Evolutionary conservation across 2,113 vertebrate species (phyloP).

Genomic region (Pseudorasbora parva): DNA sequence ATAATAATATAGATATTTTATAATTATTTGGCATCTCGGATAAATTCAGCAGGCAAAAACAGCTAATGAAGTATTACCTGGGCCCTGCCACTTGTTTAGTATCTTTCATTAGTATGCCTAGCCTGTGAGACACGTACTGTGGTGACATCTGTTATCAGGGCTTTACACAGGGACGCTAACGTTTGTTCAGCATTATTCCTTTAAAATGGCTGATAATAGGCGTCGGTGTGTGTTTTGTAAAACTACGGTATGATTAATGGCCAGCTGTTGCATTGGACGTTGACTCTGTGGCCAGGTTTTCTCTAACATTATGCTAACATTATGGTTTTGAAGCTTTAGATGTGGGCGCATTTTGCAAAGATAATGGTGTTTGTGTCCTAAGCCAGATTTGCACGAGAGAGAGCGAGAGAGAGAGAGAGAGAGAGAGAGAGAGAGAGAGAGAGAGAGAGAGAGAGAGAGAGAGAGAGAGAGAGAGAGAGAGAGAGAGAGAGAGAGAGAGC

Average conservation of each 20-base stretch:
- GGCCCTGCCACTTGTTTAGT: background rate
- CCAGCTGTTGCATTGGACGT: constrained; percentile 46
- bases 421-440: constrained; percentile 7
- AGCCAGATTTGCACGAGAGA: constrained; percentile 37
- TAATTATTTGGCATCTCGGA: background rate
- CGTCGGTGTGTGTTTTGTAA: constrained; percentile 40
- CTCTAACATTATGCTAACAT: constrained; percentile 24
- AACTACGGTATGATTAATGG: constrained; percentile 53
- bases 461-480: background rate
- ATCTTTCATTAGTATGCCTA: constrained; percentile 56
- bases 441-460: constrained; percentile 15
- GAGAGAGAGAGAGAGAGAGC: background rate
- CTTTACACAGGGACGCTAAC: constrained; percentile 42
- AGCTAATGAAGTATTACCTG: background rate
- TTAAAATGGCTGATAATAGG: constrained; percentile 60
- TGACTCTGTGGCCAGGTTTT: constrained; percentile 38
- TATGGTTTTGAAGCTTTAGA: constrained; percentile 38
- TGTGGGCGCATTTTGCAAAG: constrained; percentile 40
- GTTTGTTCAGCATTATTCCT: constrained; percentile 59
- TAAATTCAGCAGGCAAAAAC: background rate
- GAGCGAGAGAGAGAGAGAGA: background rate
- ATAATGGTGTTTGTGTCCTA: constrained; percentile 43
- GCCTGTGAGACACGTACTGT: constrained; percentile 11
- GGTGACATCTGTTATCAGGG: constrained; percentile 54
- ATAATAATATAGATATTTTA: background rate